Base-by-base conservation (phyloP, 1,140 invertebrate genomes). In the Anastrepha ludens region DNA sequence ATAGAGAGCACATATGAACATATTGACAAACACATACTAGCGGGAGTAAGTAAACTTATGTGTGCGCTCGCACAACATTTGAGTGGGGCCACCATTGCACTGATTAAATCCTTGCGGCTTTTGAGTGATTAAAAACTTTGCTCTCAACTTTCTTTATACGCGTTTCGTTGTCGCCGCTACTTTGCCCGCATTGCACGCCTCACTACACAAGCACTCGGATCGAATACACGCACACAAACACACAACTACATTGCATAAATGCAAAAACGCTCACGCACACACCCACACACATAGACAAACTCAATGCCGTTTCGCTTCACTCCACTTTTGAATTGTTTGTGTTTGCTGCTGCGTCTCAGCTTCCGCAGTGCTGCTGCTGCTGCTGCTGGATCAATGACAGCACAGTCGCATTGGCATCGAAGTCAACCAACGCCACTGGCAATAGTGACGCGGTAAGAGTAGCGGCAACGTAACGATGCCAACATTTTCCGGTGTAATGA, bases 61-160 rank as follows among this genome's bases (percentile, higher is more conserved):
- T 41, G 20, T 67, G 3, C 41, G 41, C 67, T 44, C 67, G 11
- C 41, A 17, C 67, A 74, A 5, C 67, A n/a, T 13, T 17, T 44
- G 8, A 4, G 74, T 67, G 29, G 64, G 5, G 29, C 11, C 74
- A 41, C n/a, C 74, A 81, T 81, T 55, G 74, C 74, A 47, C 74
- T 81, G 74, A 81, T 81, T 81, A 81, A 81, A 81, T 81, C 74
- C 74, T 81, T 81, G 74, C 74, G 74, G 74, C 74, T 81, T 81
- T 81, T 81, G 74, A 50, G 74, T 81, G 74, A 81, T 81, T 81
- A 81, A 81, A 81, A 81, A 81, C 74, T 81, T 81, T 81, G 44
- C 74, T 47, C 47, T 81, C 74, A 81, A 81, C 74, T 81, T 81
- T 81, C 74, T 81, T 81, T 81, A 41, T 81, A 20, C 20, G 47